A percentile compares a stretch with the other conserved stretches of the same genome.
These are phyloP conservation scores for Achlya flavicornis DNA, from an alignment of 2,888 invertebrate species.

Conservation along the genomic window DNA sequence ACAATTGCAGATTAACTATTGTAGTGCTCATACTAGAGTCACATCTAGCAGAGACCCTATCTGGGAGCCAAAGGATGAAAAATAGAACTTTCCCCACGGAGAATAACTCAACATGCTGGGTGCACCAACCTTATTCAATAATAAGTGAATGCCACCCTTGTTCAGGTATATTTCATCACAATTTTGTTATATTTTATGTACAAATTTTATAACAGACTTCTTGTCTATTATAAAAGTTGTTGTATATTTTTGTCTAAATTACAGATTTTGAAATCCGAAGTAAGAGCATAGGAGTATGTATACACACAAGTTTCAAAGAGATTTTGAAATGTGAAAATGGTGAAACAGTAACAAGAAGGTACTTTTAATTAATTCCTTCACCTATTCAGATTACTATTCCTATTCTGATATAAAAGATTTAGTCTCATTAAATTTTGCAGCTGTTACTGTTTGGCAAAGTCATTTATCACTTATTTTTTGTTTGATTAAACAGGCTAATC, in stretches of 20 bases:
- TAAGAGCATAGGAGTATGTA: slow-evolving; percentile 91
- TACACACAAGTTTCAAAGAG: slow-evolving; percentile 93
- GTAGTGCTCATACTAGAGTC: slow-evolving; percentile 93
- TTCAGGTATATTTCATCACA: slow-evolving; percentile 79
- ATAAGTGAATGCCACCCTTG: slow-evolving; percentile 93
- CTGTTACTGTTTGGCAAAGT: too few species aligned
- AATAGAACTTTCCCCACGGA: slow-evolving; percentile 88
- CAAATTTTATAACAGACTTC: too few species aligned
- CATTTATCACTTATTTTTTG: too few species aligned
- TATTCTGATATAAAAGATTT: too few species aligned
- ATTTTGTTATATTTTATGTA: too few species aligned
- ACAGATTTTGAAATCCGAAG: slow-evolving; percentile 92
- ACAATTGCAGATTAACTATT: slow-evolving; percentile 88
- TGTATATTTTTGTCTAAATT: slow-evolving; percentile 40
- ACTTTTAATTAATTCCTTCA: slow-evolving; percentile 23
- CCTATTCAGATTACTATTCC: too few species aligned
- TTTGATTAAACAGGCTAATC: too few species aligned
- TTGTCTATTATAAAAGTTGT: too few species aligned
- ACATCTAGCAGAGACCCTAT: slow-evolving; percentile 78
- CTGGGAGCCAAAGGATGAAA: slow-evolving; percentile 84
- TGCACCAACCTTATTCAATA: slow-evolving; percentile 88
- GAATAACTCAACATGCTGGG: slow-evolving; percentile 91
- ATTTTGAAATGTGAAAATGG: slow-evolving; percentile 91
- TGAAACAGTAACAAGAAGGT: slow-evolving; percentile 91
- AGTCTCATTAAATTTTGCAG: too few species aligned